Evolutionary conservation across 2,113 vertebrate species (phyloP).

Genomic region (Amazona guildingii): DNA sequence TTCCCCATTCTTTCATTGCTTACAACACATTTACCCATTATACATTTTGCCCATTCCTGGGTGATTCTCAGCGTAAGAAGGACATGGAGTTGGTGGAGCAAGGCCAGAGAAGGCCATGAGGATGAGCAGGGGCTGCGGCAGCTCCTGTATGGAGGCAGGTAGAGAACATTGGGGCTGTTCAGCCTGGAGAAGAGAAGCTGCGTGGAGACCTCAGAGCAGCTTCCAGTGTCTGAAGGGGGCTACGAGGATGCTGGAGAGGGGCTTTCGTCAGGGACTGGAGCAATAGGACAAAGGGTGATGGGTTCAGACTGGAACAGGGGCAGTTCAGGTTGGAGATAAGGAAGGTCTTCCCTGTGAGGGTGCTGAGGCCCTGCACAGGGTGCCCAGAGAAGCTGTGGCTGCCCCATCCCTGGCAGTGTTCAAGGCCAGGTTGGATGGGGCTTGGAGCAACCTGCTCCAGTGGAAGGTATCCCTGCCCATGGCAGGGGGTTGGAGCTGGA

Average conservation of each 20-base stretch:
- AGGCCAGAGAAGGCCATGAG: neutral
- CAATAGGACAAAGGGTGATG: too few species aligned
- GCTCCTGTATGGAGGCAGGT: neutral
- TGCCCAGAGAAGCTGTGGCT: neutral
- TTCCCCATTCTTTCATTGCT: neutral
- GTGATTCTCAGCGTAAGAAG: neutral
- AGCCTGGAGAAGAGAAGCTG: neutral
- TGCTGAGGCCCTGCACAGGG: neutral
- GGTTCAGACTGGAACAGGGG: too few species aligned
- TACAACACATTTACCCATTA: neutral
- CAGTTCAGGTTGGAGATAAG: neutral
- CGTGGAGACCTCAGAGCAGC: neutral
- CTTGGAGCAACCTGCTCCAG: neutral
- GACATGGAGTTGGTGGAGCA: neutral
- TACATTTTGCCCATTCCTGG: neutral
- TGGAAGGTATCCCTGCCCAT: neutral
- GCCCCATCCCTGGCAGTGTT: neutral
- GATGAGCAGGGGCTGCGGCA: neutral
- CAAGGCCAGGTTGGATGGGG: neutral
- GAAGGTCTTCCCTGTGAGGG: neutral
- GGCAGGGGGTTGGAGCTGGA: neutral
- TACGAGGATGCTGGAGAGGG: too few species aligned
- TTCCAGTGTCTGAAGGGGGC: neutral
- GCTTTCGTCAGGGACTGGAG: too few species aligned
- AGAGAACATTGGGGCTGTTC: neutral